Conservation (phyloP, 1,140 invertebrate species). For the Sminthurinus signatus region DNA sequence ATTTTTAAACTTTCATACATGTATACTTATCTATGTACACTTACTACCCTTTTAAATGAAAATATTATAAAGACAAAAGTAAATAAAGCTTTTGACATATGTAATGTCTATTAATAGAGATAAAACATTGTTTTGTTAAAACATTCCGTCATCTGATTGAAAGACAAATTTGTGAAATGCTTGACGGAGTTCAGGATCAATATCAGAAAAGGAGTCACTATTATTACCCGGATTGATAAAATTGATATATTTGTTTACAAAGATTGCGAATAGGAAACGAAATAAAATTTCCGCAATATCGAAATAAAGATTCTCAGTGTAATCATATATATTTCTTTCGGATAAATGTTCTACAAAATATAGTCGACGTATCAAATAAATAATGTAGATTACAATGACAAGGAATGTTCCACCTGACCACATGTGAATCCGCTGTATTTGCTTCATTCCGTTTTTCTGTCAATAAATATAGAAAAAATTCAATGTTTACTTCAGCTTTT, state of each 20-base stretch:
- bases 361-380: not conserved
- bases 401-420: not conserved
- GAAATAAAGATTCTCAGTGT: not conserved
- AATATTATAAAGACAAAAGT: too few relatives aligned
- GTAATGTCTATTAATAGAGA: too few relatives aligned
- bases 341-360: not conserved
- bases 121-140: too few relatives aligned
- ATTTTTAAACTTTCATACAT: too few relatives aligned
- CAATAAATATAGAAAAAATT: too few relatives aligned
- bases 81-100: too few relatives aligned
- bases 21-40: too few relatives aligned
- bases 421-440: not conserved
- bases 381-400: constrained; percentile 2
- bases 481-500: too few relatives aligned
- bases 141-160: not conserved
- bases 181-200: not conserved
- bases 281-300: constrained; percentile 4
- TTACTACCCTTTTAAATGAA: too few relatives aligned
- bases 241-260: constrained; percentile 6
- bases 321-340: too few relatives aligned
- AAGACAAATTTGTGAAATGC: constrained; percentile 8
- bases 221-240: not conserved
- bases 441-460: not conserved
- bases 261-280: not conserved
- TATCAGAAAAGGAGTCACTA: not conserved